A percentile compares a stretch with the other conserved stretches of the same genome.
Evolutionary conservation across 2,797 vertebrate species (phyloP).

Genomic region (Pseudochromis fuscus): DNA sequence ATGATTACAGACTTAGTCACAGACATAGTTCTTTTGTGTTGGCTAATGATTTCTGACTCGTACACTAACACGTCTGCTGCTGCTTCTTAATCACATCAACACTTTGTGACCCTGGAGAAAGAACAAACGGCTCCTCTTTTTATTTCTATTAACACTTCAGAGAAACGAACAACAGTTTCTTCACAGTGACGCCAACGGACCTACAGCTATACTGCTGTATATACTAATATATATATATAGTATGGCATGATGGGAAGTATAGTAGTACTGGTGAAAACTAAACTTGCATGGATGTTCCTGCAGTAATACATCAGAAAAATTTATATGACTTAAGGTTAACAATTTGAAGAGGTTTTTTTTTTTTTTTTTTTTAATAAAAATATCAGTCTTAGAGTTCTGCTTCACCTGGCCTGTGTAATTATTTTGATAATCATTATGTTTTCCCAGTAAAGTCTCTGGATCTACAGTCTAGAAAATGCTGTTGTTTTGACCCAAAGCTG

Average conservation of each 20-base stretch:
- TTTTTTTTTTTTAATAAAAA: no score
- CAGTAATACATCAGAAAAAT: no score
- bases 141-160: not conserved
- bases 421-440: not conserved
- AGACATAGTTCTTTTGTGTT: conserved; percentile 25
- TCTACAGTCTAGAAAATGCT: no score
- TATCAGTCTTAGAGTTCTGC: no score
- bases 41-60: conserved; percentile 36
- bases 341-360: no score
- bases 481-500: no score
- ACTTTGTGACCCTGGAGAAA: conserved; percentile 23
- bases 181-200: not conserved
- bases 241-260: no score
- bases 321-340: no score
- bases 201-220: no score
- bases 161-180: not conserved
- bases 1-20: conserved; percentile 32
- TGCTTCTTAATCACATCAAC: conserved; percentile 26
- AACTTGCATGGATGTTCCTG: not conserved
- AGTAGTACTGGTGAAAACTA: not conserved
- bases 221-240: no score
- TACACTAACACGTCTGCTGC: conserved; percentile 15
- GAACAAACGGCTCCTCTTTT: conserved; percentile 22
- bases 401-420: no score
- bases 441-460: not conserved